Conservation (phyloP, 2,797 vertebrate genomes). For the Acipenser ruthenus region DNA sequence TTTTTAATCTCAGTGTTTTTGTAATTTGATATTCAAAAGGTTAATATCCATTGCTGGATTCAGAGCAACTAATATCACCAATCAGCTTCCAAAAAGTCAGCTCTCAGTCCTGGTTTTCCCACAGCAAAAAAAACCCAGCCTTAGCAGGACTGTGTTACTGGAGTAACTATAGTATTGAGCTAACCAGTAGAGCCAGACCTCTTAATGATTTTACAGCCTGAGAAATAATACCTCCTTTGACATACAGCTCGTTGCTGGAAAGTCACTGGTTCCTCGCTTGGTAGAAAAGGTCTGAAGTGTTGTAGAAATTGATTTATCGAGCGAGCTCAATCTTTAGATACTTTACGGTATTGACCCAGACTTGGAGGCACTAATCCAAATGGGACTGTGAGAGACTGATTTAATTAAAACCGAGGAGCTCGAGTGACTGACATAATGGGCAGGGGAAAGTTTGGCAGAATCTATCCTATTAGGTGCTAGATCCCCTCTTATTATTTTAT, state of each 20-base stretch:
- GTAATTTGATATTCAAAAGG: too few species aligned
- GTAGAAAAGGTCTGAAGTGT: conserved; percentile 33
- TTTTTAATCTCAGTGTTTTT: too few species aligned
- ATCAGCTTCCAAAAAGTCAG: conserved; percentile 7
- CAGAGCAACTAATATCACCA: conserved; percentile 8
- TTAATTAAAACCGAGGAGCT: conserved; percentile 61
- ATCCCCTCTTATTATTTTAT: conserved; percentile 25
- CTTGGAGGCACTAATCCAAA: conserved; percentile 52
- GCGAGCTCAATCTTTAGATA: conserved; percentile 47
- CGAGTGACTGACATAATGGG: conserved; percentile 51
- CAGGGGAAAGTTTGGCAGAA: conserved; percentile 37
- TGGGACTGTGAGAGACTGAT: conserved; percentile 51
- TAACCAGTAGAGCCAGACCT: conserved; percentile 20
- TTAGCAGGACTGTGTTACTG: conserved; percentile 1
- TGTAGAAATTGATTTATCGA: conserved; percentile 53
- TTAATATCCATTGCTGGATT: too few species aligned
- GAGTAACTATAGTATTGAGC: background rate
- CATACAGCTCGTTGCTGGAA: conserved; percentile 27
- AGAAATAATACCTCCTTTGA: conserved; percentile 34
- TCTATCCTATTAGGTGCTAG: conserved; percentile 50
- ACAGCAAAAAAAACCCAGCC: conserved; percentile 4
- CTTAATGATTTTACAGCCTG: conserved; percentile 25
- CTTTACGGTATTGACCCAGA: conserved; percentile 48
- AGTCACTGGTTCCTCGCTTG: conserved; percentile 32
- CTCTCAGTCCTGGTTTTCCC: conserved; percentile 5